Percentiles rank a stretch among this genome's conserved stretches.
phyloP scores from a whole-genome alignment of 2,113 vertebrate genomes.

The Plectropomus leopardus region DNA sequence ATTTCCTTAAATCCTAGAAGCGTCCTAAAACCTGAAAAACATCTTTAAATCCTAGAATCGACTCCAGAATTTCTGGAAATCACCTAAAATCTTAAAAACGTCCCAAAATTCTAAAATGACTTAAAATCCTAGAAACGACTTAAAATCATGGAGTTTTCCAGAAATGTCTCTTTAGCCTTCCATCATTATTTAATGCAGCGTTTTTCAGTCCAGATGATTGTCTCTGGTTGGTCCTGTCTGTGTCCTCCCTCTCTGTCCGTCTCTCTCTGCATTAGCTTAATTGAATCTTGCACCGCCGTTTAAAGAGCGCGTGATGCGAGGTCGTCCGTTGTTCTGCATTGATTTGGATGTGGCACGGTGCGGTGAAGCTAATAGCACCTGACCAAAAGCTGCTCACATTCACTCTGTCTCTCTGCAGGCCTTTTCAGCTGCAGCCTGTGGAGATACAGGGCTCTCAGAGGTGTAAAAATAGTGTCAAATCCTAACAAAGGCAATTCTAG shows the following conservation, averaged over 20 bases:
- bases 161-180: no score
- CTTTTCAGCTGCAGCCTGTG: slow-evolving; percentile 45
- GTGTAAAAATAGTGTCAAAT: slow-evolving; percentile 74
- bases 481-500: slow-evolving; percentile 75
- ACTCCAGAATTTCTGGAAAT: no score
- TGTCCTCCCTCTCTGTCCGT: slow-evolving; percentile 1
- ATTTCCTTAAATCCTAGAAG: no score
- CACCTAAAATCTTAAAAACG: no score
- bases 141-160: no score
- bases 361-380: slow-evolving; percentile 58
- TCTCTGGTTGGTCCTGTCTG: slow-evolving; percentile 9
- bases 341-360: slow-evolving; percentile 33
- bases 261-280: slow-evolving; percentile 60
- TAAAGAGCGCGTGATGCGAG: background rate
- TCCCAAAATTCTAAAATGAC: no score
- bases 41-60: no score
- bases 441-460: slow-evolving; percentile 51
- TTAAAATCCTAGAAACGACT: no score
- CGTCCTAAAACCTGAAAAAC: no score
- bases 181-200: slow-evolving; percentile 33
- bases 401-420: slow-evolving; percentile 32
- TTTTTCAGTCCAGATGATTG: slow-evolving; percentile 41
- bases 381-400: slow-evolving; percentile 40
- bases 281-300: slow-evolving; percentile 48
- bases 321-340: slow-evolving; percentile 19